Base-by-base conservation (phyloP, 2,113 vertebrate species). In the Syngnathus typhle region DNA sequence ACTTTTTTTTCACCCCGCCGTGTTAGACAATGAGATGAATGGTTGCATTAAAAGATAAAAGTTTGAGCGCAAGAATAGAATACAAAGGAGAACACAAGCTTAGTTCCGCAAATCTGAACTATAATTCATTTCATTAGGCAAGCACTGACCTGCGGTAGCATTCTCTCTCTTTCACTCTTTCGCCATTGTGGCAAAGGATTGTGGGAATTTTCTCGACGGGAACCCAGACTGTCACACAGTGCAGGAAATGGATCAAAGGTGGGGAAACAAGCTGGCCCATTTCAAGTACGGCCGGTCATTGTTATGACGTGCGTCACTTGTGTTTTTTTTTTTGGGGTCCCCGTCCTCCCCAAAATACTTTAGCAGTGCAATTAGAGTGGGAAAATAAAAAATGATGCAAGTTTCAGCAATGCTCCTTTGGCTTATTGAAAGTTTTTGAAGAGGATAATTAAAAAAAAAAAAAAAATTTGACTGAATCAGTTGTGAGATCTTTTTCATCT, bases 1-100 rank as follows among this genome's bases (percentile, higher is more conserved):
- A 73, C 77, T 36, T 41, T 80, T 82, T 85, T 73, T 81, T 83
- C 64, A 58, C 69, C 55, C 75, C 64, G 68, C 77, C 65, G 71
- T 51, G 62, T 84, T 71, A 80, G 82, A 85, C 85, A 85, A 77
- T 81, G 79, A 87, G 84, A 89, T 55, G 65, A 88, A 88, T 87
- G 82, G 86, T 77, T 82, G 84, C 81, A 88, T 89, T 89, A 87
- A 87, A 88, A 88, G 87, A 88, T 88, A 88, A 89, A 85, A 84
- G 65, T 83, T 81, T 77, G 66, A 60, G 73, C 75, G 82, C 77
- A 78, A 67, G 69, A 79, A 71, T 70, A 73, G 82, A 87, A 85
- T 84, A 80, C 84, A 85, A 84, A 84, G 38, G 67, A 66, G 71
- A 76, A 82, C 77, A 80, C 9, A 58, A 80, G 71, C 23, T 6